These are phyloP conservation scores for Phortica variegata DNA, from an alignment of 1,140 invertebrate genomes.

Conservation along the genomic window DNA sequence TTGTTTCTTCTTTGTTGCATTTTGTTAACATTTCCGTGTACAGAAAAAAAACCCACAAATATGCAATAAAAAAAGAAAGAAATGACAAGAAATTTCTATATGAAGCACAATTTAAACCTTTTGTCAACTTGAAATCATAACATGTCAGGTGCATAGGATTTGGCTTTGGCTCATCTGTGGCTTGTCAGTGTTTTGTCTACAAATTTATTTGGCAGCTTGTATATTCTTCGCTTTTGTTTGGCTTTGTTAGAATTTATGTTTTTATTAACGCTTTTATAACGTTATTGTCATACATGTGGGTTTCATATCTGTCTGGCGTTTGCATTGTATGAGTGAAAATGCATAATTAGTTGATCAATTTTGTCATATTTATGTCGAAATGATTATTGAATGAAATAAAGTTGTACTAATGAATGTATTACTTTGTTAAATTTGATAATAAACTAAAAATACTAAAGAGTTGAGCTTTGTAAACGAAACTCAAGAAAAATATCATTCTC, in stretches of 20 bases:
- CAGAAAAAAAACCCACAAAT: too few species aligned
- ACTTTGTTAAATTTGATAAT: too few species aligned
- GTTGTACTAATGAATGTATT: too few species aligned
- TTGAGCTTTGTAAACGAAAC: too few species aligned
- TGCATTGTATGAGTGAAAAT: slow-evolving; percentile 2
- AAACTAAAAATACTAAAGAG: too few species aligned
- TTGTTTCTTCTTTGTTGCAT: slow-evolving; percentile 27
- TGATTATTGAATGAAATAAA: too few species aligned
- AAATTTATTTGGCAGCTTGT: slow-evolving; percentile 32
- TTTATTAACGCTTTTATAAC: slow-evolving; percentile 36
- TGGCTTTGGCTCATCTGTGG: too few species aligned
- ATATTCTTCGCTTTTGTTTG: background rate
- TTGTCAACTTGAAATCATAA: slow-evolving; percentile 1
- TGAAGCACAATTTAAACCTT: too few species aligned
- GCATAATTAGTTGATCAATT: slow-evolving; percentile 29
- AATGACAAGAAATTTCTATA: too few species aligned
- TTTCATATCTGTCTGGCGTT: slow-evolving; percentile 1
- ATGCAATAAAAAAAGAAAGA: too few species aligned
- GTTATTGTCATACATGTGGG: slow-evolving; percentile 24
- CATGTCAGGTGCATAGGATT: slow-evolving; percentile 22
- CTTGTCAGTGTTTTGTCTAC: slow-evolving; percentile 44
- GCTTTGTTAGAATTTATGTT: slow-evolving; percentile 31
- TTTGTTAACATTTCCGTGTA: slow-evolving; percentile 20
- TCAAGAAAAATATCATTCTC: too few species aligned
- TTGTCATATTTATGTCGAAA: slow-evolving; percentile 13